Base-by-base conservation (phyloP, 64 coral and sea anemone species). In the Catalaphyllia jardinei region DNA sequence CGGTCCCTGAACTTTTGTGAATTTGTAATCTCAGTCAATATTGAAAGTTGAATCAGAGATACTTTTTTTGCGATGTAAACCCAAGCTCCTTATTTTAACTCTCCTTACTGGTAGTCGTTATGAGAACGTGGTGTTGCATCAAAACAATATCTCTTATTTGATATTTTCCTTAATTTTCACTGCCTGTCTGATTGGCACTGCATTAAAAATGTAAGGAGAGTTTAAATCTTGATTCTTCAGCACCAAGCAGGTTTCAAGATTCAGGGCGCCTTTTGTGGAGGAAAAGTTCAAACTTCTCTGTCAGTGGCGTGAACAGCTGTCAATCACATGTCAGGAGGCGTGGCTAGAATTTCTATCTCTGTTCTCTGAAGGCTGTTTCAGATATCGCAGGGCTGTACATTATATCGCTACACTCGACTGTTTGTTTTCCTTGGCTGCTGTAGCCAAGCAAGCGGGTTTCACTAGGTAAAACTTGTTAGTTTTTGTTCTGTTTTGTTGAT, bases 261-360 rank as follows among this genome's bases (percentile, higher is more conserved):
- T 91, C 62, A 88, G 95, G 52, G 94, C 95, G 62, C 95, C 95
- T 14, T 97, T 93, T 83, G 92, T 93, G 16, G 95, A 93, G 30
- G 95, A 97, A 52, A 83, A 91, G 24, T 93, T 88, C 91, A 97
- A 97, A 79, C 67, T 93, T 67, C 76, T 97, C 19, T 97, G 95
- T 62, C 95, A 97, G 55, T 86, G 90, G 62, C 74, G 95, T 42
- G 95, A 97, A 52, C 38, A 93, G 15, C 69, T 97, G 60, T 79
- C 88, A 8, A 39, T 71, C 29, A 77, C 87, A 31, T 93, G 88
- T 39, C 62, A 89, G 1, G 79, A 97, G 87, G 95, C 95, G 8
- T 97, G 95, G 95, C 42, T 93, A 30, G 91, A 97, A 57, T 97
- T 89, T n/a, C 72, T 93, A 50, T 71, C 77, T 0, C 80, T 91